Evolutionary conservation across 2,888 invertebrate genomes (phyloP).

Genomic region (Pheosia gnoma): DNA sequence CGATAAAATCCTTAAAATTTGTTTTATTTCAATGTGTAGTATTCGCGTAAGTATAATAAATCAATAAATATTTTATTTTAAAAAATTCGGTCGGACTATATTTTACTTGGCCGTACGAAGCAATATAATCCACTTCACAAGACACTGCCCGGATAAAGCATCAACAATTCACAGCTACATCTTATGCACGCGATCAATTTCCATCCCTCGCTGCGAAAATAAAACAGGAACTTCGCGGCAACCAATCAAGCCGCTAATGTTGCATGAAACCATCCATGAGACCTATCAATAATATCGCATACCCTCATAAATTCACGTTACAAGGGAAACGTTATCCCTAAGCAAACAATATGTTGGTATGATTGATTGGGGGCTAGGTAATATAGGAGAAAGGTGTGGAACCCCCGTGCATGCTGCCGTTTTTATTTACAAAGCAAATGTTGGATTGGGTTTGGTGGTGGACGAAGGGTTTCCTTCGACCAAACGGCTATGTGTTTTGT

Average conservation of each 20-base stretch:
- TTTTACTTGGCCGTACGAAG: too few species aligned
- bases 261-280: constrained; percentile 63
- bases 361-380: constrained; percentile 59
- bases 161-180: not conserved
- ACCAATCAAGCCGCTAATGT: constrained; percentile 65
- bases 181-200: constrained; percentile 25
- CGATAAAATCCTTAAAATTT: too few species aligned
- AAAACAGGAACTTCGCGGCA: constrained; percentile 30
- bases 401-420: constrained; percentile 31
- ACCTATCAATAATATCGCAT: constrained; percentile 58
- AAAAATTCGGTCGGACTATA: too few species aligned
- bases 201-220: constrained; percentile 30
- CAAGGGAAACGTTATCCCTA: constrained; percentile 55
- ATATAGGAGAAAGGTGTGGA: constrained; percentile 43
- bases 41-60: too few species aligned
- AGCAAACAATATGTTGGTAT: constrained; percentile 65
- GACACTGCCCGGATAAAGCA: not conserved
- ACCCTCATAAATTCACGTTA: constrained; percentile 63
- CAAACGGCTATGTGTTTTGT: too few species aligned
- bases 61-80: too few species aligned
- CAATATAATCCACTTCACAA: not conserved
- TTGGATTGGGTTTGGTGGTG: not conserved
- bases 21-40: too few species aligned
- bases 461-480: not conserved
- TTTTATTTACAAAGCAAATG: constrained; percentile 22